These are phyloP conservation scores for Dendrocopos noguchii DNA, from an alignment of 2,113 vertebrate species.

Conservation along the genomic window DNA sequence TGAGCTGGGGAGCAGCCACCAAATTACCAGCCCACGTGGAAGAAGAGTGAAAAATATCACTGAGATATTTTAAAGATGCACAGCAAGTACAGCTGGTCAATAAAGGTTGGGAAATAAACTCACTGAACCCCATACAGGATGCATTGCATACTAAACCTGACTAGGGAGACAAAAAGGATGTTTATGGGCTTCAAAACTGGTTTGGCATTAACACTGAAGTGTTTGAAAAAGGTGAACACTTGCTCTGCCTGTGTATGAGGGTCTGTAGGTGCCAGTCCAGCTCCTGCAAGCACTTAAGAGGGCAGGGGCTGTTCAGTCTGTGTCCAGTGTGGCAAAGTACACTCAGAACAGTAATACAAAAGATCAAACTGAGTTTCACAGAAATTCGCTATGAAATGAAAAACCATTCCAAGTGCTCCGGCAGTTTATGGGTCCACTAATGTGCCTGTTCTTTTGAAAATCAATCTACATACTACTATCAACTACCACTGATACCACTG, in stretches of 20 bases:
- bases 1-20: constrained; percentile 81
- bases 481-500: neutral
- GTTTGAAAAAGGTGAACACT: constrained; percentile 42
- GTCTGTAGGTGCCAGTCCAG: neutral
- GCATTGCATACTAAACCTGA: constrained; percentile 66
- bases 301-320: neutral
- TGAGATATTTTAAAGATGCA: constrained; percentile 78
- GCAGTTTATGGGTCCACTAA: constrained; percentile 46
- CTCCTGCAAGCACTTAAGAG: neutral
- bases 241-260: constrained; percentile 25
- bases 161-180: constrained; percentile 61
- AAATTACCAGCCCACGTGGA: constrained; percentile 76
- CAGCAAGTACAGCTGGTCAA: constrained; percentile 67
- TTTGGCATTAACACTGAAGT: constrained; percentile 41
- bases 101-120: constrained; percentile 80
- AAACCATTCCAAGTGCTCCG: neutral
- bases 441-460: constrained; percentile 57
- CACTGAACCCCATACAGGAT: constrained; percentile 51
- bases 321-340: accelerated
- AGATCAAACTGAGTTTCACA: constrained; percentile 22
- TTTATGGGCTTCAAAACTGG: constrained; percentile 63
- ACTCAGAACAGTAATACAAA: neutral
- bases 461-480: constrained; percentile 4
- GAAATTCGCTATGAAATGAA: constrained; percentile 64
- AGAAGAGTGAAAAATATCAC: constrained; percentile 44